A percentile compares a stretch with the other conserved stretches of the same genome.
Conservation (phyloP, 2,888 invertebrate species). For the Cenopis cana region DNA sequence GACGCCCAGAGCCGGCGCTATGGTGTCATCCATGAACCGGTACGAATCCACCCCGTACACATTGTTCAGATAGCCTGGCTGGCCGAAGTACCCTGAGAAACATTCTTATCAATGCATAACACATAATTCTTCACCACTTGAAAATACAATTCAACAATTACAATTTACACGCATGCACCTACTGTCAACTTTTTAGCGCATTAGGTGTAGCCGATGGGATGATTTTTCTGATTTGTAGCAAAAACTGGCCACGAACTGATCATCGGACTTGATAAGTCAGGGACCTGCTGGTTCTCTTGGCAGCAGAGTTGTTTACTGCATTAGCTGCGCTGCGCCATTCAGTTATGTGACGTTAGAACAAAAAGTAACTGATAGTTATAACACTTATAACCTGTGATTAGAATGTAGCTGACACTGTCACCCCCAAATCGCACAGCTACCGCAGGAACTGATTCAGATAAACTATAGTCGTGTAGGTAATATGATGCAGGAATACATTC, state of each 20-base stretch:
- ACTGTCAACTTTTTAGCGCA: too few relatives aligned
- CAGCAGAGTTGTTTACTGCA: neutral
- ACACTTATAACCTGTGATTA: too few relatives aligned
- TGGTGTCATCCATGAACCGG: constrained; percentile 89
- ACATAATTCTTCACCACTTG: neutral
- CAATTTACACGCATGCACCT: too few relatives aligned
- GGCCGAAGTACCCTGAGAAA: constrained; percentile 63
- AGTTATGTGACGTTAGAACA: neutral
- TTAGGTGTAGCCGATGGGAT: too few relatives aligned
- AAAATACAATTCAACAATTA: too few relatives aligned
- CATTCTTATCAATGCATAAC: neutral
- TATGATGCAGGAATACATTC: neutral
- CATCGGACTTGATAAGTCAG: too few relatives aligned
- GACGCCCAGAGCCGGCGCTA: constrained; percentile 87
- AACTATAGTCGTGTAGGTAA: neutral
- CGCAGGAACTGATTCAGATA: neutral
- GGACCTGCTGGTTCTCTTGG: too few relatives aligned
- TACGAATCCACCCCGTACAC: constrained; percentile 59
- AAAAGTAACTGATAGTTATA: neutral
- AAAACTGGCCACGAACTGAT: neutral
- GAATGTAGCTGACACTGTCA: too few relatives aligned
- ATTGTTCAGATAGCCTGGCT: constrained; percentile 56
- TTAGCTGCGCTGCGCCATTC: neutral
- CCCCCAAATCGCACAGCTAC: neutral
- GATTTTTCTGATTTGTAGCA: neutral